These are phyloP conservation scores for Cheilosia vulpina DNA, from an alignment of 2,888 invertebrate species.

Conservation along the genomic window DNA sequence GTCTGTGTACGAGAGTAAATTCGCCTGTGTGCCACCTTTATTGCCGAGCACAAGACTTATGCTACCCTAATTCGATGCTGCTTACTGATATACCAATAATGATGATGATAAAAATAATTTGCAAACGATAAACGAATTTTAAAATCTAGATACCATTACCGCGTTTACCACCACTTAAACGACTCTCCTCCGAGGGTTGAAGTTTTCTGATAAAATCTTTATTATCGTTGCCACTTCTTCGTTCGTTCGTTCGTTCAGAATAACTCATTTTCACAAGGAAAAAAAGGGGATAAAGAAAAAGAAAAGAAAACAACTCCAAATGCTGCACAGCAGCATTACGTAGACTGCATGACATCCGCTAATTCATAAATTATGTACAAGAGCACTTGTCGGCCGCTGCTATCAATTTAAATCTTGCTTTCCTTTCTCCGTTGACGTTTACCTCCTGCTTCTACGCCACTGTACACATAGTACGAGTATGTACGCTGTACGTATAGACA, in stretches of 20 bases:
- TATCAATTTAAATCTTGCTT: slow-evolving; percentile 58
- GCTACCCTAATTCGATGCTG: slow-evolving; percentile 10
- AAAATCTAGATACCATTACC: slow-evolving; percentile 62
- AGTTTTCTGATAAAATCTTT: slow-evolving; percentile 58
- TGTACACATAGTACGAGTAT: neutral
- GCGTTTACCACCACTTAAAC: slow-evolving; percentile 39
- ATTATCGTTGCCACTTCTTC: slow-evolving; percentile 51
- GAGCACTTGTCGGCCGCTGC: slow-evolving; percentile 61
- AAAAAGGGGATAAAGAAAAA: neutral
- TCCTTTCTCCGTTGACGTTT: slow-evolving; percentile 29
- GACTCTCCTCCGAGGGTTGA: slow-evolving; percentile 20
- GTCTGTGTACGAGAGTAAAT: too few relatives aligned
- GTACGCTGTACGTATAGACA: neutral
- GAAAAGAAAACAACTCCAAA: slow-evolving; percentile 15
- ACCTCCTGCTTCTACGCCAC: slow-evolving; percentile 20
- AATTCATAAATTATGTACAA: slow-evolving; percentile 72
- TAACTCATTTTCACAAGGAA: slow-evolving; percentile 43
- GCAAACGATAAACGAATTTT: slow-evolving; percentile 54
- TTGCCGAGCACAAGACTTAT: neutral
- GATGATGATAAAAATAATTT: slow-evolving; percentile 58
- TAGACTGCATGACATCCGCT: slow-evolving; percentile 51
- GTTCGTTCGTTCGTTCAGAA: slow-evolving; percentile 44
- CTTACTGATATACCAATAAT: slow-evolving; percentile 27
- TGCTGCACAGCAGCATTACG: slow-evolving; percentile 21
- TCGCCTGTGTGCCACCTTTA: neutral